Evolutionary conservation across 2,113 vertebrate species (phyloP).

Genomic region (Hyaena hyaena): DNA sequence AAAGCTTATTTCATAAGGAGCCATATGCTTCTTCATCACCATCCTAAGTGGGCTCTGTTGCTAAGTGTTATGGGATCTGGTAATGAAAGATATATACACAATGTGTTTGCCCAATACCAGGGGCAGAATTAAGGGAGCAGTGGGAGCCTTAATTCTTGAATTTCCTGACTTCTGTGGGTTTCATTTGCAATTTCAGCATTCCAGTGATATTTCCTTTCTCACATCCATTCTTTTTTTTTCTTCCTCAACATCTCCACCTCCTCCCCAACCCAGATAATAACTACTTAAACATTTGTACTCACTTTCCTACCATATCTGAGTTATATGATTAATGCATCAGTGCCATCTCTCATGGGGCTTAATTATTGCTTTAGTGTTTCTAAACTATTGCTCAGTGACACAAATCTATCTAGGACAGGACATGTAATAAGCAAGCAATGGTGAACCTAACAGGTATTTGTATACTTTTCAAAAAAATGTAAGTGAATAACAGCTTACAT

Average conservation of each 20-base stretch:
- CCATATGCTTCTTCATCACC: conserved; percentile 54
- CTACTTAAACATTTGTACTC: conserved; percentile 69
- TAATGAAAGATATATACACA: conserved; percentile 71
- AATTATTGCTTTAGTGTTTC: background rate
- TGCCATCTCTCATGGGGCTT: background rate
- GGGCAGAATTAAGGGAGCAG: conserved; percentile 79
- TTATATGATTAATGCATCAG: background rate
- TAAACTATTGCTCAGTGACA: background rate
- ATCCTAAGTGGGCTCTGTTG: conserved; percentile 61
- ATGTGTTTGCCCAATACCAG: conserved; percentile 53
- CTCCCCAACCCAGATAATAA: conserved; percentile 63
- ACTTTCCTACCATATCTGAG: background rate
- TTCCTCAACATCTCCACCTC: conserved; percentile 33
- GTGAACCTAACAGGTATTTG: background rate
- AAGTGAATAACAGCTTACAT: background rate
- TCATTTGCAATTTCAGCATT: conserved; percentile 84
- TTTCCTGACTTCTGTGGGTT: conserved; percentile 85
- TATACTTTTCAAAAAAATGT: background rate
- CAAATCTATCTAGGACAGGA: background rate
- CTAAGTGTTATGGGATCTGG: conserved; percentile 41
- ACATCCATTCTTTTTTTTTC: background rate
- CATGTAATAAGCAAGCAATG: background rate
- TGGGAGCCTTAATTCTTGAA: conserved; percentile 80
- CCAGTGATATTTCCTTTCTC: conserved; percentile 79
- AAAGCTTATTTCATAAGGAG: conserved; percentile 73